Conservation (phyloP, 2,113 vertebrate species). For the Corythornis madagascariensis region DNA sequence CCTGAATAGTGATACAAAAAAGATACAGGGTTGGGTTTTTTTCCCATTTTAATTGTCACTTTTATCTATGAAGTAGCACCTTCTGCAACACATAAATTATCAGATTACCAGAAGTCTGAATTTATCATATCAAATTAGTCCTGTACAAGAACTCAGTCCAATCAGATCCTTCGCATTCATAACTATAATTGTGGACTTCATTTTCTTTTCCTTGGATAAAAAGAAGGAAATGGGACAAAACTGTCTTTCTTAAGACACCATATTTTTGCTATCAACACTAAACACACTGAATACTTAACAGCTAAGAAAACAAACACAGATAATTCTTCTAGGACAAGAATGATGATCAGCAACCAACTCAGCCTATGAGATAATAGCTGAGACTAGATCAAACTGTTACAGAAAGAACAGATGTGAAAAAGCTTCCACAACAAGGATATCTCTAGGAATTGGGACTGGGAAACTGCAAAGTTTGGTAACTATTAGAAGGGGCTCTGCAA, state of each 20-base stretch:
- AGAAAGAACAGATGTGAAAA: neutral
- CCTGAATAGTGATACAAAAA: slow-evolving; percentile 24
- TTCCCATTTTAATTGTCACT: slow-evolving; percentile 18
- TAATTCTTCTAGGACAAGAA: neutral
- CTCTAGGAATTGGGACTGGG: neutral
- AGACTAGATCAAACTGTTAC: neutral
- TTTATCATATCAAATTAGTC: slow-evolving; percentile 39
- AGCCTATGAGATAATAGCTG: neutral
- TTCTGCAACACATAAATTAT: slow-evolving; percentile 8
- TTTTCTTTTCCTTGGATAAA: neutral
- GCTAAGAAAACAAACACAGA: neutral
- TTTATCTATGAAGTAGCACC: slow-evolving; percentile 31
- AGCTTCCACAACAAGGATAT: neutral
- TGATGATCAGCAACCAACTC: neutral
- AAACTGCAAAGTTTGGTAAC: neutral
- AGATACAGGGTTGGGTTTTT: neutral
- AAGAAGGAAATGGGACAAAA: neutral
- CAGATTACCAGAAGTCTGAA: slow-evolving; percentile 38
- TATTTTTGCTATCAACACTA: neutral
- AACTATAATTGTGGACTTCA: neutral
- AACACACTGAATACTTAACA: neutral
- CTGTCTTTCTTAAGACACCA: neutral
- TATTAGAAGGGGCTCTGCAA: neutral
- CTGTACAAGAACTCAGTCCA: neutral
- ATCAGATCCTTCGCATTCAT: neutral